Percentiles rank a stretch among this genome's conserved stretches.
These are phyloP conservation scores for Sebastes umbrosus DNA, from an alignment of 2,797 vertebrate genomes.

Conservation along the genomic window DNA sequence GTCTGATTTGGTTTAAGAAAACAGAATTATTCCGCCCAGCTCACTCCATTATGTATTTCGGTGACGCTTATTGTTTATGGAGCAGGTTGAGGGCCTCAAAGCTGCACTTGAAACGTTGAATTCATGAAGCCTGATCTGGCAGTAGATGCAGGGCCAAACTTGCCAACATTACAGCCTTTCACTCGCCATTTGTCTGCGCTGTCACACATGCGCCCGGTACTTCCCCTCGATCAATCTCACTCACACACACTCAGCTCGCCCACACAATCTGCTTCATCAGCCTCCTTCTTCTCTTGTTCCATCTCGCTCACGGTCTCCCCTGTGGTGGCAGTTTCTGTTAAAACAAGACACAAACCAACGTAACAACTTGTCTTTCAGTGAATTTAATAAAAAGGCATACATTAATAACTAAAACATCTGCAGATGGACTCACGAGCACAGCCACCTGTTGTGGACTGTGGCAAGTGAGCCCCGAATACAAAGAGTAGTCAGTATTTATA, in stretches of 20 bases:
- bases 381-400: too few species aligned
- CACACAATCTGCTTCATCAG: constrained; percentile 60
- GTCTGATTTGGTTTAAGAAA: constrained; percentile 1
- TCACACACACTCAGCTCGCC: constrained; percentile 32
- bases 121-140: constrained; percentile 45
- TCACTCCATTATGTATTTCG: constrained; percentile 22
- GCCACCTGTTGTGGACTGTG: too few species aligned
- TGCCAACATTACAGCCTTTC: constrained; percentile 51
- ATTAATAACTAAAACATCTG: too few species aligned
- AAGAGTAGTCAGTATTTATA: too few species aligned
- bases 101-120: constrained; percentile 35
- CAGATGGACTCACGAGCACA: too few species aligned
- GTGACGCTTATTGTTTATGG: constrained; percentile 13
- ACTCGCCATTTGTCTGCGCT: constrained; percentile 48
- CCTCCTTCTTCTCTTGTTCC: constrained; percentile 48
- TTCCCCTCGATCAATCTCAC: constrained; percentile 61
- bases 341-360: too few species aligned
- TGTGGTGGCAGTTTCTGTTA: too few species aligned
- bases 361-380: too few species aligned
- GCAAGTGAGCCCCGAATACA: too few species aligned
- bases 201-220: constrained; percentile 43
- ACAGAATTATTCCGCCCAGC: constrained; percentile 1
- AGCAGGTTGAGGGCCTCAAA: constrained; percentile 27
- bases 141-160: constrained; percentile 24
- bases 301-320: neutral